These are phyloP conservation scores for Sarcophilus harrisii DNA, from an alignment of 2,797 vertebrate species.

Conservation along the genomic window DNA sequence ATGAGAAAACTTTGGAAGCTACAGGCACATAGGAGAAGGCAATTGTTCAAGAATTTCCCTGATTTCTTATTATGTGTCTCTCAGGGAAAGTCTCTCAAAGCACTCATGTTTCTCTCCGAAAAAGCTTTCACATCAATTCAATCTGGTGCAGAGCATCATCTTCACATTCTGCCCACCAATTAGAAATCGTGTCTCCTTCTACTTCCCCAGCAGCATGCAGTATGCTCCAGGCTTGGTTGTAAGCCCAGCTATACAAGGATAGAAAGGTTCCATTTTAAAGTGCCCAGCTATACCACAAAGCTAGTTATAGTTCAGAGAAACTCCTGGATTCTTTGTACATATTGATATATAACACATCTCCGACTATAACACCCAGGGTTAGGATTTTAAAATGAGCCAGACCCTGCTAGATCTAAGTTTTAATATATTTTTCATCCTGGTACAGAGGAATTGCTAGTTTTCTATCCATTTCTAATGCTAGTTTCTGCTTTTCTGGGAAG, in stretches of 20 bases:
- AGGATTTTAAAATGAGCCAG: conserved; percentile 11
- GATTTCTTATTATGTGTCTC: neutral
- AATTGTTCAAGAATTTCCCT: neutral
- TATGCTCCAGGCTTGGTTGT: neutral
- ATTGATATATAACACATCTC: conserved; percentile 17
- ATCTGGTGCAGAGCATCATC: neutral
- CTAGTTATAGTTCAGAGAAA: conserved; percentile 4
- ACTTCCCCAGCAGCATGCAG: neutral
- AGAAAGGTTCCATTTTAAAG: neutral
- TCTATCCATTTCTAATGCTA: conserved; percentile 1
- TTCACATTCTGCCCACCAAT: neutral
- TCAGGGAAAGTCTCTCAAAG: neutral
- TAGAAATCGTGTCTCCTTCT: neutral
- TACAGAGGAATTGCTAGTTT: conserved; percentile 10
- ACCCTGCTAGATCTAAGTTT: conserved; percentile 27
- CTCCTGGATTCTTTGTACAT: conserved; percentile 3
- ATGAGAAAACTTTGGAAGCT: neutral
- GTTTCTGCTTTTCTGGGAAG: neutral
- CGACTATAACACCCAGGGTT: neutral
- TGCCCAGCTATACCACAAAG: neutral
- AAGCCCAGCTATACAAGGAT: neutral
- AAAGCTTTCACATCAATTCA: neutral
- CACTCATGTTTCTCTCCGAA: neutral
- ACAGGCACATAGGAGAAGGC: neutral
- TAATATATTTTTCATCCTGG: neutral